Evolutionary conservation across 2,113 vertebrate genomes (phyloP), one percentile per base, ranked within the genome.

Genomic region (Colius striatus): DNA sequence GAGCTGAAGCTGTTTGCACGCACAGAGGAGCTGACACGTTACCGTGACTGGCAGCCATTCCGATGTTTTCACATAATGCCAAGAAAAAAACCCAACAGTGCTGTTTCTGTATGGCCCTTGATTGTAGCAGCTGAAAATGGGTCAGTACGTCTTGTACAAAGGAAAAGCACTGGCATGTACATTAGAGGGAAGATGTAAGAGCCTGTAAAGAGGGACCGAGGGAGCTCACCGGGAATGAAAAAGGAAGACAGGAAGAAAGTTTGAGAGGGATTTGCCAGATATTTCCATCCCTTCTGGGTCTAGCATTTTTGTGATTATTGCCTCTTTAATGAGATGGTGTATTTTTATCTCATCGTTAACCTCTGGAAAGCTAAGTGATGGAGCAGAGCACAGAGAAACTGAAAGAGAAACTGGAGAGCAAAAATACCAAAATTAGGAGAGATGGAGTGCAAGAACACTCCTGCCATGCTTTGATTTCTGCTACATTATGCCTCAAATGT

Each of bases 271-370:
- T 86, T 89, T 89, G 45, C 65, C 72, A 74, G 60, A 81, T 73
- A 82, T 88, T 93, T 93, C 88, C 74, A 68, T 81, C 75, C 65
- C 80, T 91, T 72, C 75, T 82, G 80, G 88, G 55, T 81, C 84
- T 73, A 68, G 50, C 38, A 58, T 85, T 89, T 93, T 85, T 93
- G 75, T 45, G 50, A 77, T 88, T 88, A 85, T 85, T 95, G 27
- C 43, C 58, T 72, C 48, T 95, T 76, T 30, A 87, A 53, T 55
- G 63, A 58, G 83, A 61, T 43, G 48, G 53, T 84, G 36, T 38
- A 53, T 76, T 91, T 91, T 72, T 66, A 47, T 84, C 55, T 72
- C 34, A 29, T 67, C 47, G 14, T 72, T 72, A 67, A 48, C 70
- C 84, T 62, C 53, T 38, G 84, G 84, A 81, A 91, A 61, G 34